phyloP scores from a whole-genome alignment of 2,888 invertebrate species.

The Hypolimnas misippus region DNA sequence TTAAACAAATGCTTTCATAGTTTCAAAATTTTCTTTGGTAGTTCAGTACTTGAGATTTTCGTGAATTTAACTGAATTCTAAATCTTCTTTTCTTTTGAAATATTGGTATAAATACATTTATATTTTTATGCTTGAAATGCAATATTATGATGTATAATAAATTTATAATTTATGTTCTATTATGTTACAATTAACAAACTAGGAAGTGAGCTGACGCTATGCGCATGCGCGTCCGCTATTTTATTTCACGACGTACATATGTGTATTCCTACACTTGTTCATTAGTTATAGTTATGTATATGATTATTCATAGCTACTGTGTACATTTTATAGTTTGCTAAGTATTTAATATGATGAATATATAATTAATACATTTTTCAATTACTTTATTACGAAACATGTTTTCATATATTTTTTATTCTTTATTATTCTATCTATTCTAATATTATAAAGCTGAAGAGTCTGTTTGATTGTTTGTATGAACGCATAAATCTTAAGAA shows the following conservation, averaged over 20 bases:
- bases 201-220: constrained; percentile 20
- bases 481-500: too few species aligned
- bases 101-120: too few species aligned
- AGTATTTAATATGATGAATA: background rate
- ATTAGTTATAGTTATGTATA: background rate
- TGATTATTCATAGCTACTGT: background rate
- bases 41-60: too few species aligned
- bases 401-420: too few species aligned
- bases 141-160: too few species aligned
- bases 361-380: background rate
- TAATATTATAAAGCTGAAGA: too few species aligned
- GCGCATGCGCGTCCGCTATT: constrained; percentile 23
- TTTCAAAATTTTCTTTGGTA: too few species aligned
- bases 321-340: background rate
- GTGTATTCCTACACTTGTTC: background rate
- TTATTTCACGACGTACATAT: background rate
- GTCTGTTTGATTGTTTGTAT: too few species aligned
- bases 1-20: too few species aligned
- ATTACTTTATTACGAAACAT: background rate
- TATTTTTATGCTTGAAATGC: too few species aligned
- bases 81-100: too few species aligned
- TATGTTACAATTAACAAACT: constrained; percentile 13
- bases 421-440: background rate
- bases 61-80: too few species aligned
- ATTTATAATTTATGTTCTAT: constrained; percentile 13